Evolutionary conservation across 1,140 invertebrate species (phyloP).

Genomic region (Drosophila truncata): DNA sequence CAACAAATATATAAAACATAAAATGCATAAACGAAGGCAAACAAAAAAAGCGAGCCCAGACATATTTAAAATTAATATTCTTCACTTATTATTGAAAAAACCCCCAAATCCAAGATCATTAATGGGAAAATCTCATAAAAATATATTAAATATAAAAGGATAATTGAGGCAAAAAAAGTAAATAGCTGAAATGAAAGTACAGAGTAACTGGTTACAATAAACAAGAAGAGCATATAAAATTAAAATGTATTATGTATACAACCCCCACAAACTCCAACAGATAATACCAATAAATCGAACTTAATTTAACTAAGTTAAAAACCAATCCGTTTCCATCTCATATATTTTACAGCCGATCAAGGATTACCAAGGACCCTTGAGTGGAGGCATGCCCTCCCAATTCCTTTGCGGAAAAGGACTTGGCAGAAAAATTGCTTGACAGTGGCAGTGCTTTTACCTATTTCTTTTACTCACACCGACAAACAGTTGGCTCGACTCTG

Average conservation of each 20-base stretch:
- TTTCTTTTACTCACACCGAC: conserved; percentile 22
- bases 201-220: conserved; percentile 79
- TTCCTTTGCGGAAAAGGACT: conserved; percentile 3
- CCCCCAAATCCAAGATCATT: conserved; percentile 57
- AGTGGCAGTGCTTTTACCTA: conserved; percentile 1
- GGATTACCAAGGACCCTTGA: conserved; percentile 10
- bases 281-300: conserved; percentile 68
- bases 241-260: conserved; percentile 76
- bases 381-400: neutral
- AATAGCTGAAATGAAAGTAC: conserved; percentile 69
- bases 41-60: conserved; percentile 45
- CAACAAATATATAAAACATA: conserved; percentile 42
- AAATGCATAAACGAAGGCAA: conserved; percentile 37
- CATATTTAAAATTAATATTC: conserved; percentile 78
- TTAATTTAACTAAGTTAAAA: conserved; percentile 64
- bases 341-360: conserved; percentile 37
- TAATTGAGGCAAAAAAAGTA: conserved; percentile 59
- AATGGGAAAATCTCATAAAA: conserved; percentile 68
- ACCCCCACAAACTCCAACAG: conserved; percentile 53
- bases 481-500: conserved; percentile 21
- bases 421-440: conserved; percentile 17
- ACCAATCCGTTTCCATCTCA: conserved; percentile 43
- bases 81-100: conserved; percentile 76
- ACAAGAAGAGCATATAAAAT: conserved; percentile 64
- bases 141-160: conserved; percentile 33